A percentile compares a stretch with the other conserved stretches of the same genome.
These are phyloP conservation scores for Anthoscopus minutus DNA, from an alignment of 2,113 vertebrate genomes.

Conservation along the genomic window DNA sequence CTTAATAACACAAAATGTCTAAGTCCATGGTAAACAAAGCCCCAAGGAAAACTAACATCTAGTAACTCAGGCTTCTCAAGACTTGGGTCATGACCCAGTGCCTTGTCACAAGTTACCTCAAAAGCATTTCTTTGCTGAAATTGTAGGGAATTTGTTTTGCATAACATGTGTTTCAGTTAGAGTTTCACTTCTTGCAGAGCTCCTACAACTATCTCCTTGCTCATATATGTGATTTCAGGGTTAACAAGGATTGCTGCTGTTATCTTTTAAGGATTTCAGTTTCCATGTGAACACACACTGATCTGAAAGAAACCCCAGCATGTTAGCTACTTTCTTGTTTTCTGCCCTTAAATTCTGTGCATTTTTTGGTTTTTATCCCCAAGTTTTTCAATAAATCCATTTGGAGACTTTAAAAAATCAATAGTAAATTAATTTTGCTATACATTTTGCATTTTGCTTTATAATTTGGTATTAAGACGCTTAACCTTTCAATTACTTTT, in stretches of 20 bases:
- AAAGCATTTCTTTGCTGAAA: constrained; percentile 47
- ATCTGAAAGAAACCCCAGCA: neutral
- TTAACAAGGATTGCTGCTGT: neutral
- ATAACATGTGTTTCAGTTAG: neutral
- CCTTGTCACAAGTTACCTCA: constrained; percentile 57
- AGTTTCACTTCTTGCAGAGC: neutral
- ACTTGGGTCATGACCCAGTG: constrained; percentile 58
- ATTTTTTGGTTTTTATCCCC: accelerated
- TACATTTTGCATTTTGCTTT: neutral
- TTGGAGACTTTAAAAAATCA: neutral
- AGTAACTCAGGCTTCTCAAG: constrained; percentile 69
- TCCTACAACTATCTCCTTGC: neutral
- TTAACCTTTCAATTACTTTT: neutral
- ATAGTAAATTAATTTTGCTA: neutral
- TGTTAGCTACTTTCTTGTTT: neutral
- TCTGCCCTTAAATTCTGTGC: neutral
- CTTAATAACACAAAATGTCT: constrained; percentile 75
- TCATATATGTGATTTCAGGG: neutral
- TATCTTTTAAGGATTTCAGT: neutral
- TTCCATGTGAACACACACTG: neutral
- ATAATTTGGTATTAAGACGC: neutral
- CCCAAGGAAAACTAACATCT: constrained; percentile 69
- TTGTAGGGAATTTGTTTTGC: neutral
- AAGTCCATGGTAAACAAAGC: constrained; percentile 72
- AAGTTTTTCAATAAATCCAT: neutral